Evolutionary conservation across 2,797 vertebrate genomes (phyloP).

Genomic region (Odontamblyopus lacepedii): DNA sequence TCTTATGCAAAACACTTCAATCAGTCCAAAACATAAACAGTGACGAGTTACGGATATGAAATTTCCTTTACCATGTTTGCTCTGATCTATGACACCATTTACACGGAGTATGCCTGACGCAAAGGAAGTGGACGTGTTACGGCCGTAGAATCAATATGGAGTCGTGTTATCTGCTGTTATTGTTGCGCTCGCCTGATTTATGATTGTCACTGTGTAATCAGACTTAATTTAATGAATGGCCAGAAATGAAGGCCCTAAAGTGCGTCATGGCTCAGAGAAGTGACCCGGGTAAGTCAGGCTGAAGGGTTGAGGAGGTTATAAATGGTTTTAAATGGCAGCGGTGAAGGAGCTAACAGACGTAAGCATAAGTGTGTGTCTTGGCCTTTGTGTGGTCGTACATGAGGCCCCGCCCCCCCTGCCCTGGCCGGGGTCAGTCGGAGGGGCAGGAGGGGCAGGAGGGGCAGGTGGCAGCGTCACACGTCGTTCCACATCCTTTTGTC

Average conservation of each 20-base stretch:
- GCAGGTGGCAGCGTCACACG: conserved; percentile 66
- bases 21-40: conserved; percentile 63
- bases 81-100: conserved; percentile 66
- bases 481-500: conserved; percentile 74
- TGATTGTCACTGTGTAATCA: conserved; percentile 61
- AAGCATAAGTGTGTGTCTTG: conserved; percentile 57
- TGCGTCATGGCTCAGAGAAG: conserved; percentile 72
- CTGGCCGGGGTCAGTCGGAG: conserved; percentile 57
- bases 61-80: conserved; percentile 74
- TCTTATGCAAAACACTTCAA: conserved; percentile 25
- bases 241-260: conserved; percentile 59
- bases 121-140: conserved; percentile 60
- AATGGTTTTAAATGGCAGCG: conserved; percentile 60
- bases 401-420: conserved; percentile 42
- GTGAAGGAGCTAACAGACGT: conserved; percentile 55
- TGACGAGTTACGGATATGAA: conserved; percentile 72
- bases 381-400: conserved; percentile 30
- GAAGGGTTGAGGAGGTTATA: conserved; percentile 56
- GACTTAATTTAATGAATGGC: conserved; percentile 71
- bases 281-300: conserved; percentile 53
- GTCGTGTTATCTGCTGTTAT: conserved; percentile 67
- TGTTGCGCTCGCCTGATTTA: conserved; percentile 71
- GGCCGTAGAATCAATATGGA: conserved; percentile 54
- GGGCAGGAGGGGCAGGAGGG: conserved; percentile 48
- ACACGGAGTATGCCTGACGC: conserved; percentile 65